phyloP scores from a whole-genome alignment of 2,113 vertebrate species.

The Thalassarche chlororhynchos region DNA sequence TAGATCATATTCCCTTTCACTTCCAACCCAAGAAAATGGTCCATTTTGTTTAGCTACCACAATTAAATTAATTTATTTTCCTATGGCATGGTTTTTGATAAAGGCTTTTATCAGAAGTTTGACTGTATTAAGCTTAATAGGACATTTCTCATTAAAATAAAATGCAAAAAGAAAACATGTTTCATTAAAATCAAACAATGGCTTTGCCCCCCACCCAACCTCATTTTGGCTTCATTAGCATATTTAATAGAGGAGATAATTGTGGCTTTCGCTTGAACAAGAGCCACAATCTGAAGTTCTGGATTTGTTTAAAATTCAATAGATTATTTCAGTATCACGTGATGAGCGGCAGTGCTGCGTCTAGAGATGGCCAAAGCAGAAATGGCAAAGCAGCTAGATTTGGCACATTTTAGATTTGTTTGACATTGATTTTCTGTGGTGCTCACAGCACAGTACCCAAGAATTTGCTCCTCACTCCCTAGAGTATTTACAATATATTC shows the following conservation, averaged over 20 bases:
- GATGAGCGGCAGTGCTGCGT: fast-evolving
- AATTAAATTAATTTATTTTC: conserved; percentile 63
- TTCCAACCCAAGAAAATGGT: conserved; percentile 9
- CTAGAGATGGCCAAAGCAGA: not conserved
- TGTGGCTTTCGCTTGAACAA: not conserved
- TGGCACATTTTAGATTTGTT: not conserved
- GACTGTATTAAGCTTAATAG: conserved; percentile 23
- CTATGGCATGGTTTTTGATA: conserved; percentile 52
- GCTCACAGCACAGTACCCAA: not conserved
- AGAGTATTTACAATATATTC: not conserved
- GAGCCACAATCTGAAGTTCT: not conserved
- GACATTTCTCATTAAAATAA: conserved; percentile 30
- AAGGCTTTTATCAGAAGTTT: conserved; percentile 59
- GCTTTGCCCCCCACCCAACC: not conserved
- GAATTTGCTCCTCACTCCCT: not conserved
- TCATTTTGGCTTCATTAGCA: conserved; percentile 32
- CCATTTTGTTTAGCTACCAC: conserved; percentile 28
- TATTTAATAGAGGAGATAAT: conserved; percentile 48
- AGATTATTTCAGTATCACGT: not conserved
- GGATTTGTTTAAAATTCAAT: conserved; percentile 4
- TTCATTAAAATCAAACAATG: conserved; percentile 53
- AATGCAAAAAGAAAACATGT: not conserved
- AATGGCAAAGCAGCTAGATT: not conserved
- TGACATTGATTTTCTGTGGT: not conserved
- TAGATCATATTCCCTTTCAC: conserved; percentile 22